A percentile compares a stretch with the other conserved stretches of the same genome.
Evolutionary conservation across 2,888 invertebrate species (phyloP).

Genomic region (Netelia inedita): DNA sequence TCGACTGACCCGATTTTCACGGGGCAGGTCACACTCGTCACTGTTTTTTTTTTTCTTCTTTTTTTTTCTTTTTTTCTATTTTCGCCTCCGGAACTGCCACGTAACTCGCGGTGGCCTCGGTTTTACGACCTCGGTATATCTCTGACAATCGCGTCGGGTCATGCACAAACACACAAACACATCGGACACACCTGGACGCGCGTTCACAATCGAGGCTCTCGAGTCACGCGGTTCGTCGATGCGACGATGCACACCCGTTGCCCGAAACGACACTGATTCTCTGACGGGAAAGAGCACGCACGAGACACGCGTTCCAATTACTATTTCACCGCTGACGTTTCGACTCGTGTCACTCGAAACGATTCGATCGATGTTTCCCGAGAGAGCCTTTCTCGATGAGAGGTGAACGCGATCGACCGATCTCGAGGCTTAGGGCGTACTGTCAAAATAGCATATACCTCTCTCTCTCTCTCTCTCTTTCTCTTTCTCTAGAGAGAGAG

Average conservation of each 20-base stretch:
- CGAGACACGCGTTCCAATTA: not conserved
- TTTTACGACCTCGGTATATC: constrained; percentile 46
- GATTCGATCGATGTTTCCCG: not conserved
- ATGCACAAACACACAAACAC: constrained; percentile 22
- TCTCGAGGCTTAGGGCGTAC: constrained; percentile 64
- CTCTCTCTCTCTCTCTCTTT: too few species aligned
- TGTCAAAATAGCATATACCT: constrained; percentile 59
- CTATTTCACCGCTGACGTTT: not conserved
- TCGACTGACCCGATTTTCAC: constrained; percentile 68
- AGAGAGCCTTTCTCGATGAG: not conserved
- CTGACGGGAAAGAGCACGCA: not conserved
- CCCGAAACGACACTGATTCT: too few species aligned
- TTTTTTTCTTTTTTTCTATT: not conserved
- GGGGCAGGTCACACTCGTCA: constrained; percentile 49
- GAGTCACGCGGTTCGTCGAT: constrained; percentile 54
- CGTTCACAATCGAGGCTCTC: constrained; percentile 8
- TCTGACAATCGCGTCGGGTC: not conserved
- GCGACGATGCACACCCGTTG: constrained; percentile 12
- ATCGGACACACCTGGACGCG: constrained; percentile 11
- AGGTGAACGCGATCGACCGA: constrained; percentile 36
- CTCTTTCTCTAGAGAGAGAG: constrained; percentile 17
- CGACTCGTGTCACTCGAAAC: not conserved
- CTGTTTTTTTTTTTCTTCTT: not conserved
- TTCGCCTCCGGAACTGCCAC: constrained; percentile 41
- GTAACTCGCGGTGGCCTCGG: constrained; percentile 56